Evolutionary conservation across 2,797 vertebrate species (phyloP), one percentile per base, ranked within the genome.

Genomic region (Neostethus bicornis): DNA sequence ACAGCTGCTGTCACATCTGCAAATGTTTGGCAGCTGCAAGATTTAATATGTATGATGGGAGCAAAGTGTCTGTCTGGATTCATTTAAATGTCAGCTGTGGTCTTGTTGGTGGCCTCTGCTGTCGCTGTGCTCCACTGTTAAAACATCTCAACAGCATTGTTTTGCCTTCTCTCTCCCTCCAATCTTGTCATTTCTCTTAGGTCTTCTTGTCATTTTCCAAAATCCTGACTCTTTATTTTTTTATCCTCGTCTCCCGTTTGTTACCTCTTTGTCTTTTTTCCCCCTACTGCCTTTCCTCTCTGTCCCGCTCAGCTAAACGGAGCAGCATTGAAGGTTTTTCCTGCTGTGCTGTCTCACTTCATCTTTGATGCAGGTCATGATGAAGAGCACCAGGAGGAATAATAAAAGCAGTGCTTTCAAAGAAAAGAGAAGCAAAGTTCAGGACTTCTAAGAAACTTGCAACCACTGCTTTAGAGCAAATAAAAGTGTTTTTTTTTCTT

Each of bases 1-100:
- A 35, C 83, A 85, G 81, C 85, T 85, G 83, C 70, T 45, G 74
- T 72, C 79, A 84, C 83, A 85, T 87, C 77, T 84, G 83, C 14
- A 60, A 12, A 11, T 64, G 66, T 73, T 60, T 59, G 77, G 66
- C 83, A 81, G 77, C 74, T 84, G 80, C 72, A 66, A 19, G 21
- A 75, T 70, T 68, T 76, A 81, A 70, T 80, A 73, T 83, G 83
- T 73, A 81, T 64, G 66, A 75, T 10, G 38, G 47, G 35, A 73
- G 61, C 52, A 73, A 74, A 65, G 58, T 56, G 42, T 58, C 73
- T 41, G 74, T 61, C 60, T 55, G 58, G 57, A 67, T 80, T 81
- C 68, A 79, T 81, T 70, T 70, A 63, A 78, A 77, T 81, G 80
- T 82, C 77, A 69, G 71, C 55, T 24, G 59, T 51, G 74, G 77